Base-by-base conservation (phyloP, 2,113 vertebrate species). In the Lontra canadensis region DNA sequence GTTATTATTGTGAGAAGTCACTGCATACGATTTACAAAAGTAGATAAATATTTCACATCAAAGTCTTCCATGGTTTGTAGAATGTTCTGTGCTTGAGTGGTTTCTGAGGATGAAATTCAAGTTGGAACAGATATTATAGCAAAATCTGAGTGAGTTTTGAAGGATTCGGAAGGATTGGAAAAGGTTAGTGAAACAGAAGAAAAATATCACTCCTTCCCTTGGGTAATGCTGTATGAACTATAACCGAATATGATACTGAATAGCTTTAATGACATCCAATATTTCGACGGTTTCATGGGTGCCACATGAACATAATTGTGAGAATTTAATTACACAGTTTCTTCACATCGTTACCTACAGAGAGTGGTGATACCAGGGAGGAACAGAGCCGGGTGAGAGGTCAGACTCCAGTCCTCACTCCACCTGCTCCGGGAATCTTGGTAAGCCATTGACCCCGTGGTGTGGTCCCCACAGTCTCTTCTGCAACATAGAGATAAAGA, bases 11-110 rank as follows among this genome's bases (percentile, higher is more conserved):
- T 59, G 71, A 78, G 57, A 79, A 95, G 80, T 88, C 80, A 79
- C 57, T 57, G 25, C 15, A 1, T 44, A n/a, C 17, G 52, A 73
- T 47, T 71, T 86, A 61, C 55, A 91, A 88, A 93, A 81, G 49
- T 34, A 42, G 63, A 78, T 67, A 80, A 85, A 94, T 71, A 90
- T 93, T 95, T 96, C 29, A 34, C 78, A 78, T 65, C 61, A 17
- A 83, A 44, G 25, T 4, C 18, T 92, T 78, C 34, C 42, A 5
- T 67, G 83, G 39, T 49, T 91, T 80, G 29, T 39, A 71, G 47
- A 39, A 69, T 34, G 42, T 55, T 78, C 76, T 71, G 49, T 69
- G 42, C 69, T 89, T 92, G 42, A 93, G 49, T n/a, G n/a, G n/a
- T 42, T 91, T 69, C 57, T 57, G 29, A 82, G 65, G 85, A 76